Evolutionary conservation across 2,797 vertebrate species (phyloP), one percentile per base, ranked within the genome.

Genomic region (Catostomus latipinnis): DNA sequence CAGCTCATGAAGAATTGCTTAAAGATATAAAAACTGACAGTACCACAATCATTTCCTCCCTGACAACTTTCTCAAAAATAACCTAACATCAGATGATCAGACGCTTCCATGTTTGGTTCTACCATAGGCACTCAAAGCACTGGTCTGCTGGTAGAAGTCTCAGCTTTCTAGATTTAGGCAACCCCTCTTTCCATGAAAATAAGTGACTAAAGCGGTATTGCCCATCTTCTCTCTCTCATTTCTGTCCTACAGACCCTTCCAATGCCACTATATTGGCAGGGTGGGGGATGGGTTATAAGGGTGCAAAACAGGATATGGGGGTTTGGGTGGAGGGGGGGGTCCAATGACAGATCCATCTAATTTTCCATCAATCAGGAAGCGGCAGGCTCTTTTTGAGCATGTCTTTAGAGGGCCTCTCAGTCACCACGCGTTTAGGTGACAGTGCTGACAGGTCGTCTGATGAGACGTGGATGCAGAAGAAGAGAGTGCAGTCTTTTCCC

Each of bases 341-440:
- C 74, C 78, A 72, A 86, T 91, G 91, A 94, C 92, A 92, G 87
- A 88, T 83, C 88, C 81, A 93, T 93, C 91, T 92, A 84, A 89
- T 83, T 82, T 85, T 83, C 90, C 88, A 93, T 93, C 93, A 94
- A 94, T 95, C 92, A 93, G 90, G 84, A 88, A 85, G 87, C 83
- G 89, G 76, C 87, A 88, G 88, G 89, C 87, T 88, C 88, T 91
- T 91, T 88, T 87, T 82, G 67, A 88, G 76, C 67, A 84, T 66
- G 80, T 86, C 88, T 88, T 92, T 88, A 85, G 79, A 89, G 91
- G 92, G 90, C 89, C 90, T 89, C 82, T 83, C 85, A 93, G 93
- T 94, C 93, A 93, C 88, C 87, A 91, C 6, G 84, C 83, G 91
- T 94, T 93, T 93, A 89, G 83, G 80, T 92, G 88, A 92, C 83